phyloP scores from a whole-genome alignment of 2,888 invertebrate genomes.

The Trileptium ribeirensis region DNA sequence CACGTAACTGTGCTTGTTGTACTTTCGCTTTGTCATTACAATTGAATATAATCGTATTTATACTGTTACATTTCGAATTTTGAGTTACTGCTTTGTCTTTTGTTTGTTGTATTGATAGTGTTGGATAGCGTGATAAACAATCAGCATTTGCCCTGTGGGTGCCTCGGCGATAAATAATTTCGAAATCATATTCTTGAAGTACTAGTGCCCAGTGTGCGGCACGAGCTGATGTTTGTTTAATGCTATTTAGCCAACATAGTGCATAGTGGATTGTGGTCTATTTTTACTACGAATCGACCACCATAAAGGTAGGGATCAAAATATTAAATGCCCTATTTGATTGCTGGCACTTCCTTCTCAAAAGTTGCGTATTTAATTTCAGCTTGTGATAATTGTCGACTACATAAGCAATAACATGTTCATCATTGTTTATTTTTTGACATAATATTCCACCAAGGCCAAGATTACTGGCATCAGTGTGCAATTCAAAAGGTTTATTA shows the following conservation, averaged over 20 bases:
- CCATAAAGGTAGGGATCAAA: background rate
- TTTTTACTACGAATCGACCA: background rate
- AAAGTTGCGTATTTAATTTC: slow-evolving; percentile 1
- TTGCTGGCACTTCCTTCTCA: slow-evolving; percentile 15
- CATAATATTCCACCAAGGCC: slow-evolving; percentile 9
- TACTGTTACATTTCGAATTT: no score
- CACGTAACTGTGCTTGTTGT: no score
- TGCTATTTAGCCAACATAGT: background rate
- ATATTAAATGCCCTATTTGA: slow-evolving; percentile 1
- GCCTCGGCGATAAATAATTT: no score
- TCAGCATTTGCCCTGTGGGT: no score
- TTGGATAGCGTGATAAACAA: no score
- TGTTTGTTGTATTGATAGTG: no score
- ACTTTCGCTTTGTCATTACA: no score
- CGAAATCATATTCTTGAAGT: background rate
- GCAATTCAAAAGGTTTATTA: slow-evolving; percentile 1
- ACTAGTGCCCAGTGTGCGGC: background rate
- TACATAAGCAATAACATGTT: background rate
- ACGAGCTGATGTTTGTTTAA: background rate
- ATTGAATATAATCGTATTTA: no score
- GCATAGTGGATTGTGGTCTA: background rate
- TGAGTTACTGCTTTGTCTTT: no score
- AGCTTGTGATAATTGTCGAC: background rate
- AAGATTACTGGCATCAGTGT: no score
- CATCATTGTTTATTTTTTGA: background rate